Evolutionary conservation across 2,888 invertebrate species (phyloP), one percentile per base, ranked within the genome.

Genomic region (Rhagonycha fulva): DNA sequence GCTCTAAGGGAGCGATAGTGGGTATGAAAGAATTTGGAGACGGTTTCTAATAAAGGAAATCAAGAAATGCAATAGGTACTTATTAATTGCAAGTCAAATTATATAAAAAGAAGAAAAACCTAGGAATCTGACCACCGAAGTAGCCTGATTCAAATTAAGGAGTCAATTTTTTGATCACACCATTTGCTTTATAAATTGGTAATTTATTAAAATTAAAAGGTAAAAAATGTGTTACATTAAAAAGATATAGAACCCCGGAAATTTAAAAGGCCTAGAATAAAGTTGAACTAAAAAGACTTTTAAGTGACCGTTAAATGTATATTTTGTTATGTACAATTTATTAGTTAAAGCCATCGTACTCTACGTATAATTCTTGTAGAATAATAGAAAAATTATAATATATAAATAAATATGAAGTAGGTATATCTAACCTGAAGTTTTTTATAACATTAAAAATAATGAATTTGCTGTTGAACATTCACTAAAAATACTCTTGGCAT

Each of bases 241-340:
- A 19, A 19, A 19, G 2, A 19, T 1, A 19, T 7, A 7, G 7
- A n/a, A n/a, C n/a, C 7, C 7, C 2, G 7, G 2, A 47, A 47
- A 47, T n/a, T 7, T 1, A 0, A 0, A n/a, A n/a, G 2, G n/a
- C 0, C 0, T 7, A 7, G 5, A 7, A 7, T 7, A n/a, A 47
- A n/a, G n/a, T 47, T n/a, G 9, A 47, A 2, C 5, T 47, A n/a
- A 47, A 7, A 47, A 47, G n/a, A 47, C 47, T 47, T 47, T n/a
- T 2, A 47, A 47, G 47, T n/a, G n/a, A 47, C 9, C n/a, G n/a
- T 47, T 26, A 26, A n/a, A n/a, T 32, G 12, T 32, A 12, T 32
- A 1, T 32, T 12, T n/a, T 32, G 32, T 12, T n/a, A 32, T 32
- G 32, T 32, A 32, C 5, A 32, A 32, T 32, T 32, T 32, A 32